Evolutionary conservation across 1,140 invertebrate genomes (phyloP).

Genomic region (Eciton burchellii): DNA sequence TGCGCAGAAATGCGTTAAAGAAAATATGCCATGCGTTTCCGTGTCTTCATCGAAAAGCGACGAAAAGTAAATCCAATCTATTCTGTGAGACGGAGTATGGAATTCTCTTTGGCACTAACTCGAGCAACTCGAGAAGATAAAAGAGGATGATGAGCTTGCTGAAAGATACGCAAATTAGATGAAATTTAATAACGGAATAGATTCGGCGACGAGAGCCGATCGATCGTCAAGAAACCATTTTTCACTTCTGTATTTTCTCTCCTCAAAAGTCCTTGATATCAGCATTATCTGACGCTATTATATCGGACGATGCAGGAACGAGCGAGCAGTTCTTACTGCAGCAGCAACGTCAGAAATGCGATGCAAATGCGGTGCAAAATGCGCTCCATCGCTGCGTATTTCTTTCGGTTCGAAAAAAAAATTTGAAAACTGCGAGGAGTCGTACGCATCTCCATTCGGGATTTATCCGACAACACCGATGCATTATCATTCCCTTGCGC

Average conservation of each 20-base stretch:
- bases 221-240: too few relatives aligned
- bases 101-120: too few relatives aligned
- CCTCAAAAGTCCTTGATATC: neutral
- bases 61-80: neutral
- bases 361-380: neutral
- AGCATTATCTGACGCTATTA: neutral
- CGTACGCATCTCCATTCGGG: neutral
- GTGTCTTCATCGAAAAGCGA: neutral
- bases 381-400: too few relatives aligned
- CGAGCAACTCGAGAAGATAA: too few relatives aligned
- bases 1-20: neutral
- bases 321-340: slow-evolving; percentile 1
- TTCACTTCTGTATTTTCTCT: too few relatives aligned
- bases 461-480: slow-evolving; percentile 1
- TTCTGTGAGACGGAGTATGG: neutral
- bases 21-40: neutral
- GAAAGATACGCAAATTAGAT: neutral
- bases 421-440: slow-evolving; percentile 1
- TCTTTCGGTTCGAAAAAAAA: neutral
- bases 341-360: slow-evolving; percentile 10
- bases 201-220: too few relatives aligned
- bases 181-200: too few relatives aligned
- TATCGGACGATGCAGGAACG: neutral
- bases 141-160: too few relatives aligned
- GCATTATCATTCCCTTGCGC: neutral